These are phyloP conservation scores for Hydropotes inermis DNA, from an alignment of 2,113 vertebrate genomes.

Conservation along the genomic window DNA sequence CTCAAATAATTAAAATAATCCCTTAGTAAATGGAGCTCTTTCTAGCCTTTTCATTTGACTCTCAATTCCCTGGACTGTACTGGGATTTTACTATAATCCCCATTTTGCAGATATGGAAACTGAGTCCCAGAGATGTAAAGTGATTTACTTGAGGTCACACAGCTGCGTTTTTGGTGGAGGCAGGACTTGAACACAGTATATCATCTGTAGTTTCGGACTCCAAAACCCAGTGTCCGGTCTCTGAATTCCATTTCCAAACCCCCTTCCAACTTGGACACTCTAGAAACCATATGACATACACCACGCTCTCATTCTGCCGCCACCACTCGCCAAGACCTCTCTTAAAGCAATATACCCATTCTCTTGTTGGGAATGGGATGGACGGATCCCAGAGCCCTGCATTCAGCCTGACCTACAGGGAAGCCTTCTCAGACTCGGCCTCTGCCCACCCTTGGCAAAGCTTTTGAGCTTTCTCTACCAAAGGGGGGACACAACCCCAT, in stretches of 20 bases:
- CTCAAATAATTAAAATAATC: conserved; percentile 38
- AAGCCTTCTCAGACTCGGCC: background rate
- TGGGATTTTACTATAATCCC: background rate
- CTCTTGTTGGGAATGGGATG: background rate
- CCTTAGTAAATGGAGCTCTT: conserved; percentile 2
- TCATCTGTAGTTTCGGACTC: background rate
- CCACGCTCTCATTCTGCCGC: background rate
- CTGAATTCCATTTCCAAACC: background rate
- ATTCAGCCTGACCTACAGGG: background rate
- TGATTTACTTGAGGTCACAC: conserved; percentile 30
- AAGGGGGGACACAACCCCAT: background rate
- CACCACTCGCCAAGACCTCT: background rate
- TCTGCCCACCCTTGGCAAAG: background rate
- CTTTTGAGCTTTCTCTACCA: background rate
- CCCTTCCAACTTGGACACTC: background rate
- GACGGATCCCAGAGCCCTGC: conserved; percentile 20
- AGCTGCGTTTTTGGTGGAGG: background rate
- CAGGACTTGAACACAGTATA: background rate
- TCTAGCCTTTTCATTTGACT: conserved; percentile 10
- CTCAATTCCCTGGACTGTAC: background rate
- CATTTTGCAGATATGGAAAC: conserved; percentile 35
- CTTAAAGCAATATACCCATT: conserved; percentile 67
- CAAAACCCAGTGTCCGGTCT: background rate
- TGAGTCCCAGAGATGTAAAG: conserved; percentile 44
- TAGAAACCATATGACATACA: background rate